Percentiles rank a stretch among this genome's conserved stretches.
phyloP scores from a whole-genome alignment of 2,888 invertebrate species.

The Cepaea hortensis region DNA sequence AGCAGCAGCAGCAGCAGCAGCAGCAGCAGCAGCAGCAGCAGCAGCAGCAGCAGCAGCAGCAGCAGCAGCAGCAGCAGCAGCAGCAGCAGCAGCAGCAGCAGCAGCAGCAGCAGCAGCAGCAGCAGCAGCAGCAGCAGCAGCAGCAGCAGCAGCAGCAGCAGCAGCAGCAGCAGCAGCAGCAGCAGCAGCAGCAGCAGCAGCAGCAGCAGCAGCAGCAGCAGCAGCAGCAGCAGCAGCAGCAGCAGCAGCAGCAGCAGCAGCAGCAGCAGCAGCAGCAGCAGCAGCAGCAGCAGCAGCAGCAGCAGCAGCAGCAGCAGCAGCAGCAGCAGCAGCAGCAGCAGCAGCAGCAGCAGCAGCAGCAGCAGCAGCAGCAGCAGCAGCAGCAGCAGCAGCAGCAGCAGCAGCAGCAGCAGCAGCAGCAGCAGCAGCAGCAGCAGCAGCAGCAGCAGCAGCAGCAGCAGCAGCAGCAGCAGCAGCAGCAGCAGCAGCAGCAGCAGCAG shows the following conservation, averaged over 20 bases:
- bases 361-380: too few species aligned
- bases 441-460: too few species aligned
- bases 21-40: background rate
- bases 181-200: constrained; percentile 28
- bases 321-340: too few species aligned
- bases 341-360: constrained; percentile 27
- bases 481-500: too few species aligned
- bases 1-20: background rate
- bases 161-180: constrained; percentile 28
- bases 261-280: constrained; percentile 28
- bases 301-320: too few species aligned
- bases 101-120: background rate
- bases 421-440: too few species aligned
- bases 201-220: constrained; percentile 19
- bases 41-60: background rate
- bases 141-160: constrained; percentile 17
- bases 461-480: too few species aligned
- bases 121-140: background rate
- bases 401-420: too few species aligned
- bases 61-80: background rate
- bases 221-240: constrained; percentile 29
- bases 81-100: background rate
- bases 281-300: constrained; percentile 3
- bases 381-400: too few species aligned
- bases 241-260: constrained; percentile 27